These are phyloP conservation scores for Uloborus diversus DNA, from an alignment of 1,140 invertebrate genomes.

Conservation along the genomic window DNA sequence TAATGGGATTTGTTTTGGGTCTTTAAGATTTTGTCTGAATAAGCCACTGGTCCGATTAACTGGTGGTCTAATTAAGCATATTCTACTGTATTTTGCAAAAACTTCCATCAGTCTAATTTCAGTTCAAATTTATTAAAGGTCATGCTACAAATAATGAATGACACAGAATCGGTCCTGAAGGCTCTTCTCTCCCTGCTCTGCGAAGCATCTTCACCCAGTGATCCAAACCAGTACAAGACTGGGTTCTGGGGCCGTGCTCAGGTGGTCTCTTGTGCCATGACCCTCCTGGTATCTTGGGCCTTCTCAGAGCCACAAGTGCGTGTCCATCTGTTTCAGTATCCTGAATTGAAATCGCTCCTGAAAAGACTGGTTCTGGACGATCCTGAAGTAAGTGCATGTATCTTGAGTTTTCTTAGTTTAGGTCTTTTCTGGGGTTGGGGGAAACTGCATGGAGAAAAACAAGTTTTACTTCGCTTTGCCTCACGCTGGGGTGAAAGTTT, in stretches of 20 bases:
- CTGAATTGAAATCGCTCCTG: slow-evolving; percentile 77
- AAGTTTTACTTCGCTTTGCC: too few relatives aligned
- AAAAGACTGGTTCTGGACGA: slow-evolving; percentile 82
- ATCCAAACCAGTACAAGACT: slow-evolving; percentile 84
- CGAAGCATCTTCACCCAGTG: slow-evolving; percentile 78
- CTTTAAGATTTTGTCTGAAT: too few relatives aligned
- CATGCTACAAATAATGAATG: slow-evolving; percentile 80
- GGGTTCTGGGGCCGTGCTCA: slow-evolving; percentile 87
- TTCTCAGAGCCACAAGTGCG: slow-evolving; percentile 77
- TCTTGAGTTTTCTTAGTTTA: neutral
- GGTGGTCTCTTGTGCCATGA: slow-evolving; percentile 82
- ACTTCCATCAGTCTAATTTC: too few relatives aligned
- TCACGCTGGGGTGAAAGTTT: too few relatives aligned
- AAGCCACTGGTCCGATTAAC: too few relatives aligned
- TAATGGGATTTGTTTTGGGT: too few relatives aligned
- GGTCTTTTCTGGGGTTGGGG: neutral
- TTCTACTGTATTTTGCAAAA: too few relatives aligned
- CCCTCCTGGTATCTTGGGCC: slow-evolving; percentile 82
- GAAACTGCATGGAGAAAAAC: neutral
- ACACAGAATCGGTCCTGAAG: slow-evolving; percentile 80
- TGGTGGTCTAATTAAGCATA: too few relatives aligned
- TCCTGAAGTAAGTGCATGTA: slow-evolving; percentile 76
- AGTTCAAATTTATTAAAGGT: too few relatives aligned
- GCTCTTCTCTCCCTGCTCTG: slow-evolving; percentile 85
- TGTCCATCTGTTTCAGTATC: slow-evolving; percentile 73